Evolutionary conservation across 2,113 vertebrate genomes (phyloP).

Genomic region (Sinocyclocheilus anshuiensis): DNA sequence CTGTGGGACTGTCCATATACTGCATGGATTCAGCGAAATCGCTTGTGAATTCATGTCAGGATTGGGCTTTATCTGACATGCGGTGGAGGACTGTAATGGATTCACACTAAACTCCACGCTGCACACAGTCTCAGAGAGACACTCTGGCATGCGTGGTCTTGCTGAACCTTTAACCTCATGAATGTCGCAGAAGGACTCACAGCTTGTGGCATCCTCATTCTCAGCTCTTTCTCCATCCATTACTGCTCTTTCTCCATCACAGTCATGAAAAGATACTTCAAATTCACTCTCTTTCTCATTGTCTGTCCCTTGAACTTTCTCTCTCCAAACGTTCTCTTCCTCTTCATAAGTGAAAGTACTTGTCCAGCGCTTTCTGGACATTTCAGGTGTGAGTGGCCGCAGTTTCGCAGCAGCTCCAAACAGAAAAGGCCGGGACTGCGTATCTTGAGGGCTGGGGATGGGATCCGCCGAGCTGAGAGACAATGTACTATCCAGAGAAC

Average conservation of each 20-base stretch:
- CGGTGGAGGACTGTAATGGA: background rate
- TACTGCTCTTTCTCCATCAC: background rate
- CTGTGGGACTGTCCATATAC: background rate
- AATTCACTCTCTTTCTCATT: conserved; percentile 44
- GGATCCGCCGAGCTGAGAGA: conserved; percentile 77
- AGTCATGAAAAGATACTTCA: conserved; percentile 28
- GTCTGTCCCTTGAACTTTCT: conserved; percentile 40
- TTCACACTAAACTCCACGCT: background rate
- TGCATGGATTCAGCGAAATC: background rate
- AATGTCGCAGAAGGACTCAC: background rate
- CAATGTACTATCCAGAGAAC: conserved; percentile 78
- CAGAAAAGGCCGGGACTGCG: conserved; percentile 67
- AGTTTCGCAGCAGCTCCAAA: conserved; percentile 72
- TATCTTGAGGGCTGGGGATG: conserved; percentile 67
- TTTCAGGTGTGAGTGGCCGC: conserved; percentile 65
- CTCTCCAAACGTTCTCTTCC: conserved; percentile 34
- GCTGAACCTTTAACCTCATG: background rate
- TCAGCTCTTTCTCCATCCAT: background rate
- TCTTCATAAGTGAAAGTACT: conserved; percentile 64
- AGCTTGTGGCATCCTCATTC: background rate
- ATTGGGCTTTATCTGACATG: background rate
- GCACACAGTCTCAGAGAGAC: background rate
- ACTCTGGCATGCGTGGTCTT: too few species aligned
- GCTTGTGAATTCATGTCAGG: background rate
- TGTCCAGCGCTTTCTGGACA: conserved; percentile 66